Percentiles rank a stretch among this genome's conserved stretches.
These are phyloP conservation scores for Diachrysia chrysitis DNA, from an alignment of 2,888 invertebrate species.

Conservation along the genomic window DNA sequence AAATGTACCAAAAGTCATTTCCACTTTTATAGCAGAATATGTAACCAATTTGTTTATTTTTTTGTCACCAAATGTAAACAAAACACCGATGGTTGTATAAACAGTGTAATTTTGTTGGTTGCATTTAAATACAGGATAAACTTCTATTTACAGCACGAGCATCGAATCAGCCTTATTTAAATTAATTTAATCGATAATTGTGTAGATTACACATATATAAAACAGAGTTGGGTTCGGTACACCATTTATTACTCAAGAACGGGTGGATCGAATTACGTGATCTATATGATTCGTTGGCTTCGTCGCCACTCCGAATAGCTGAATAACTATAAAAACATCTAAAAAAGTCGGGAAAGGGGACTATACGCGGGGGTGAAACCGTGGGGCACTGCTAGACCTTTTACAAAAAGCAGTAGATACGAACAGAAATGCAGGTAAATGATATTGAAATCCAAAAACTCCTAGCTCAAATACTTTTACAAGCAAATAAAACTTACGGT, in stretches of 20 bases:
- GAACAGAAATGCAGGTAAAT: not conserved
- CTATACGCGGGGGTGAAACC: too few species aligned
- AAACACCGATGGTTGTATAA: not conserved
- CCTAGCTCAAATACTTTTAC: conserved; percentile 30
- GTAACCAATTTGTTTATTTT: conserved; percentile 19
- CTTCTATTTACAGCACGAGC: not conserved
- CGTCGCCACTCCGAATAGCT: too few species aligned
- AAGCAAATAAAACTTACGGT: conserved; percentile 24
- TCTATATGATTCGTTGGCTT: too few species aligned
- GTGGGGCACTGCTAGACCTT: too few species aligned
- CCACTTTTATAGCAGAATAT: conserved; percentile 9
- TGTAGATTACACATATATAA: too few species aligned
- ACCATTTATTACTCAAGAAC: too few species aligned
- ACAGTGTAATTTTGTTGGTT: not conserved
- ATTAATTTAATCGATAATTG: too few species aligned
- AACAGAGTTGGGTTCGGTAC: too few species aligned
- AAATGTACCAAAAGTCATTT: conserved; percentile 24
- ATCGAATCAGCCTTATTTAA: not conserved
- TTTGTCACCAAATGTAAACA: not conserved
- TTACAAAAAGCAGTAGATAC: not conserved
- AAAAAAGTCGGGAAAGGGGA: too few species aligned
- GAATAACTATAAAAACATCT: too few species aligned
- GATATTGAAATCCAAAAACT: conserved; percentile 27
- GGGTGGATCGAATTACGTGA: too few species aligned
- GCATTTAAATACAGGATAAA: not conserved